Conservation (phyloP, 2,888 invertebrate species). For the Chymomyza amoena region DNA sequence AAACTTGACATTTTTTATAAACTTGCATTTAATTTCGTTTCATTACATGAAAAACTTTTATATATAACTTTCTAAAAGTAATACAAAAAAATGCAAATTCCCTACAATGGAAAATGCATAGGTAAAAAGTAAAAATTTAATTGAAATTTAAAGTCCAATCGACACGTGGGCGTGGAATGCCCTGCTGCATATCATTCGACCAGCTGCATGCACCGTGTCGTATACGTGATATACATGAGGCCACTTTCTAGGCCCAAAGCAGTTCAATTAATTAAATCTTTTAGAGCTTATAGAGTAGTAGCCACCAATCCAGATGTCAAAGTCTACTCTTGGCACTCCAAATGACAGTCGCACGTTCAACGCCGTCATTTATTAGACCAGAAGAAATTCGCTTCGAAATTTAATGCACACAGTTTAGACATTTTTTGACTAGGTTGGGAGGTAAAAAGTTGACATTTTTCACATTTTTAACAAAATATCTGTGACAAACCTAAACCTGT, state of each 20-base stretch:
- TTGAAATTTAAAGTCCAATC: slow-evolving; percentile 15
- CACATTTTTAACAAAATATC: neutral
- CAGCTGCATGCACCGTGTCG: slow-evolving; percentile 34
- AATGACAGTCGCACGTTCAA: slow-evolving; percentile 53
- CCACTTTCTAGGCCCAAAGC: slow-evolving; percentile 46
- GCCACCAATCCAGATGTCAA: too few relatives aligned
- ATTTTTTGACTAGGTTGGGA: neutral
- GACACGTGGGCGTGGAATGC: slow-evolving; percentile 57
- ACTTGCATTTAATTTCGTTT: slow-evolving; percentile 20
- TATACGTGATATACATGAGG: slow-evolving; percentile 53
- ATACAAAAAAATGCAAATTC: slow-evolving; percentile 57
- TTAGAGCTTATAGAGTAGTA: slow-evolving; percentile 5
- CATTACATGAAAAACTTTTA: slow-evolving; percentile 51
- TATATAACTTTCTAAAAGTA: slow-evolving; percentile 55
- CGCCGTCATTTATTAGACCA: slow-evolving; percentile 60
- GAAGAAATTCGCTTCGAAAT: slow-evolving; percentile 42
- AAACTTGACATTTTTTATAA: slow-evolving; percentile 37
- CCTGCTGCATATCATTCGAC: slow-evolving; percentile 14
- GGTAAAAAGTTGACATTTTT: neutral
- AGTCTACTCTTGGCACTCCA: slow-evolving; percentile 27
- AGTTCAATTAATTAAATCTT: slow-evolving; percentile 54
- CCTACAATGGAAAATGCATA: slow-evolving; percentile 63
- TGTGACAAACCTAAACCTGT: too few relatives aligned
- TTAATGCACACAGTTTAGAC: neutral
- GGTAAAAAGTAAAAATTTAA: slow-evolving; percentile 28